Percentiles rank a stretch among this genome's conserved stretches.
These are phyloP conservation scores for Eulemur albifrons DNA, from an alignment of 2,797 vertebrate genomes.

Conservation along the genomic window DNA sequence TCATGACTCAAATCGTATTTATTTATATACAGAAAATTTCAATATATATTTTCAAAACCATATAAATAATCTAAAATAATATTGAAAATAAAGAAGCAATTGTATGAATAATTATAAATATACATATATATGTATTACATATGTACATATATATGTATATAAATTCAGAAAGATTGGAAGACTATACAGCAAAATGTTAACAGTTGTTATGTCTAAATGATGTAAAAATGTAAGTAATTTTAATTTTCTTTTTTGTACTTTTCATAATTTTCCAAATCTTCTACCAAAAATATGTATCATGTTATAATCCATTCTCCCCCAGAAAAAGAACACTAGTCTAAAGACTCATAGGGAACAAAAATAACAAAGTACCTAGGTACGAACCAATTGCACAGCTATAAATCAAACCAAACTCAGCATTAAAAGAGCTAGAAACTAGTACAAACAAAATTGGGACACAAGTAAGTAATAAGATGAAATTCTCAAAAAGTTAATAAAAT, in stretches of 20 bases:
- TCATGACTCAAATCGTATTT: background rate
- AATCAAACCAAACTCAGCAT: background rate
- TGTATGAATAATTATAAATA: background rate
- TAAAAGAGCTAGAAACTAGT: background rate
- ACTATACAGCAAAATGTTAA: background rate
- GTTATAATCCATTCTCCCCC: background rate
- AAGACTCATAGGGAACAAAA: background rate
- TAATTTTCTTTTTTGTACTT: background rate
- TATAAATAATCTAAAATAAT: background rate
- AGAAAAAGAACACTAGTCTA: background rate
- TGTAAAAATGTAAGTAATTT: background rate
- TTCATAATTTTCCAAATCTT: background rate
- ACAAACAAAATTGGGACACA: background rate
- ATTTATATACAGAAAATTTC: background rate
- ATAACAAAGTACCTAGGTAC: background rate
- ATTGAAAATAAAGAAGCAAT: background rate
- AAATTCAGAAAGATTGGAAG: background rate
- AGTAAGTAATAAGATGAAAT: background rate
- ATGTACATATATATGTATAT: background rate
- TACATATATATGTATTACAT: background rate
- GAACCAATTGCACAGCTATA: background rate
- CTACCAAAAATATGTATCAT: background rate
- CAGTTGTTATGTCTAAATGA: background rate
- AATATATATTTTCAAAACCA: background rate
- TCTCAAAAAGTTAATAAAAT: background rate